phyloP scores from a whole-genome alignment of 2,113 vertebrate genomes.

The Colinus virginianus region DNA sequence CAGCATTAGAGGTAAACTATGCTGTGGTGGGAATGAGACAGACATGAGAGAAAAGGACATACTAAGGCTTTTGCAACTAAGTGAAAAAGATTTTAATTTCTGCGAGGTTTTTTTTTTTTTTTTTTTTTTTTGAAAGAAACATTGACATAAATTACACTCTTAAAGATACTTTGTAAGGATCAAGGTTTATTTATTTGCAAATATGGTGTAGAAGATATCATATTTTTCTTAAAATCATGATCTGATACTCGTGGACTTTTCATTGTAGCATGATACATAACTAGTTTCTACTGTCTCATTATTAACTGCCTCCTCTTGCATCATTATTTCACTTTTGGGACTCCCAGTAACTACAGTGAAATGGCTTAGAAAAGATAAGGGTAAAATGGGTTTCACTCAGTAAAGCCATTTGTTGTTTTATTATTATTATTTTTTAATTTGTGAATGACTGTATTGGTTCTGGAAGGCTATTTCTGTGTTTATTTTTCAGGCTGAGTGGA shows the following conservation, averaged over 20 bases:
- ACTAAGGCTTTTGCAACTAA: not conserved
- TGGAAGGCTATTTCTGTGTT: not conserved
- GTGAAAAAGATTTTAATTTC: not conserved
- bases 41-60: not conserved
- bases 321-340: not conserved
- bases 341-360: not conserved
- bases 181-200: not conserved
- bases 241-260: not conserved
- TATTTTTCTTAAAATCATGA: not conserved
- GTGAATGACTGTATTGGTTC: not conserved
- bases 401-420: not conserved
- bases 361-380: not conserved
- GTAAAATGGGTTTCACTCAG: not conserved
- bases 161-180: not conserved
- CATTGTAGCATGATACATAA: not conserved
- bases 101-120: not conserved
- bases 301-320: not conserved
- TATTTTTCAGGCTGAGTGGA: not conserved
- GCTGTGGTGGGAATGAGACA: not conserved
- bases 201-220: not conserved
- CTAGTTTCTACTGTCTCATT: not conserved
- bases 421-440: not conserved
- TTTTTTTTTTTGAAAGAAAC: not conserved
- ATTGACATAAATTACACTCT: not conserved
- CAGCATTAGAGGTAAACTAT: conserved; percentile 90